Conservation (phyloP, 2,113 vertebrate genomes). For the Chitala chitala region DNA sequence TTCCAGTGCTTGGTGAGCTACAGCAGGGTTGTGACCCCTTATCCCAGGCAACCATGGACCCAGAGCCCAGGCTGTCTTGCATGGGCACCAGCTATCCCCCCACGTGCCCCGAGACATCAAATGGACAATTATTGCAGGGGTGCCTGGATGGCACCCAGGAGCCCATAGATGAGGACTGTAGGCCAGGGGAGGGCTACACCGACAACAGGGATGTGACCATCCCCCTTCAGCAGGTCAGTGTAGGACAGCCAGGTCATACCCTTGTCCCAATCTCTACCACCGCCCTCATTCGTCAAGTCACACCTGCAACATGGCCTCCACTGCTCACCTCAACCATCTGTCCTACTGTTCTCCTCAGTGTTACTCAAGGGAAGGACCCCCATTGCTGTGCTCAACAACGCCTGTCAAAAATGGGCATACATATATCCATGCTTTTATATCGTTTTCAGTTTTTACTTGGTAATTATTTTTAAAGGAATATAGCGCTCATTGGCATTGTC, state of each 20-base stretch:
- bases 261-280: slow-evolving; percentile 11
- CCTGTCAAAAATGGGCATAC: too few relatives aligned
- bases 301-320: slow-evolving; percentile 27
- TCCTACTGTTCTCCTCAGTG: background rate
- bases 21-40: background rate
- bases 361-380: slow-evolving; percentile 21
- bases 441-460: background rate
- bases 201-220: slow-evolving; percentile 17
- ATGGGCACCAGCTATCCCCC: background rate
- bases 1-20: background rate
- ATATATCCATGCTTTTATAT: too few relatives aligned
- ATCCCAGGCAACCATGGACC: background rate
- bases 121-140: slow-evolving; percentile 10
- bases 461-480: background rate
- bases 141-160: slow-evolving; percentile 15
- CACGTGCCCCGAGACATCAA: background rate
- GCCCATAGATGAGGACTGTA: background rate
- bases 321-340: slow-evolving; percentile 14
- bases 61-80: background rate
- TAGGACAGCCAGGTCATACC: slow-evolving; percentile 10
- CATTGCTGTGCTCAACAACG: too few relatives aligned
- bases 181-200: slow-evolving; percentile 1
- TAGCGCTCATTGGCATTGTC: too few relatives aligned
- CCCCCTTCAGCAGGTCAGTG: slow-evolving; percentile 50
- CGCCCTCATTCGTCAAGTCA: slow-evolving; percentile 24